Evolutionary conservation across 2,113 vertebrate species (phyloP).

Genomic region (Dicrurus megarhynchus): DNA sequence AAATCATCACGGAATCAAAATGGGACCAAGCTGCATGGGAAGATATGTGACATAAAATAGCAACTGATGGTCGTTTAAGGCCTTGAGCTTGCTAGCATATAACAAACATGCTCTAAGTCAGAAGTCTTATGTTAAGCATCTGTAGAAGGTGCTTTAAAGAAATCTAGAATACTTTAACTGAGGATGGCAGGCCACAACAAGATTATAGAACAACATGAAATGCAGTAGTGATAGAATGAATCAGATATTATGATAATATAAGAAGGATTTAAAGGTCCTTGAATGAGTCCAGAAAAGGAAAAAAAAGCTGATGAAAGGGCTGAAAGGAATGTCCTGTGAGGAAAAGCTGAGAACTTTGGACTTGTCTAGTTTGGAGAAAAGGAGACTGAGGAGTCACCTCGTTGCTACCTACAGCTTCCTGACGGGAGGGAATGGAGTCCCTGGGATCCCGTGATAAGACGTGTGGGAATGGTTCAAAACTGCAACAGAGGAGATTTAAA

Average conservation of each 20-base stretch:
- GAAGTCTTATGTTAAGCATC: accelerated
- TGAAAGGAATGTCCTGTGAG: neutral
- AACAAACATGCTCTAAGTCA: neutral
- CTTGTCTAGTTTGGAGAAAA: neutral
- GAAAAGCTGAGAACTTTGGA: neutral
- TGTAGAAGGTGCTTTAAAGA: neutral
- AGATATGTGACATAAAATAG: accelerated
- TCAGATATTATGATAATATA: neutral
- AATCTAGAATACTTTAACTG: neutral
- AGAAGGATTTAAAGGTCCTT: neutral
- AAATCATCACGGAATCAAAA: neutral
- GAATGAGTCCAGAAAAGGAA: neutral
- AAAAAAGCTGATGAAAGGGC: neutral
- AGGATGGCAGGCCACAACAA: neutral
- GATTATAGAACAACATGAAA: neutral
- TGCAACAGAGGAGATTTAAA: neutral
- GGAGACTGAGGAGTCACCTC: accelerated
- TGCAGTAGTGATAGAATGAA: neutral
- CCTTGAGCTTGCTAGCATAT: neutral
- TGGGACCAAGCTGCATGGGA: neutral
- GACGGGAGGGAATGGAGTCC: no score
- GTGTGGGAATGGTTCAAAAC: neutral
- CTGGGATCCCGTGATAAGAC: no score
- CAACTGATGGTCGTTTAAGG: neutral
- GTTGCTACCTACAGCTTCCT: neutral